Percentiles rank a stretch among this genome's conserved stretches.
Conservation (phyloP, 2,888 invertebrate species). For the Bombylius major region DNA sequence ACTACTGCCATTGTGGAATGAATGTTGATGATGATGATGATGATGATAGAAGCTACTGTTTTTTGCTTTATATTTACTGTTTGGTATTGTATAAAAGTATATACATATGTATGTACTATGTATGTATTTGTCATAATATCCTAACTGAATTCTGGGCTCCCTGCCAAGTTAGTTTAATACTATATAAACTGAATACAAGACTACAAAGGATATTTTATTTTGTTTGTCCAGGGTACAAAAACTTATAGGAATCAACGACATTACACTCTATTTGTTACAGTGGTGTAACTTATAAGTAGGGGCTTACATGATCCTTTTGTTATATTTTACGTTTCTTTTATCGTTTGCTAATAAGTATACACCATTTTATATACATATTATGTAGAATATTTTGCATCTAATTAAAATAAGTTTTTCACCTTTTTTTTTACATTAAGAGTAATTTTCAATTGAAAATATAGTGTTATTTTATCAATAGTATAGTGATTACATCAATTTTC, state of each 20-base stretch:
- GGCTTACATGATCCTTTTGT: background rate
- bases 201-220: background rate
- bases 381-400: no score
- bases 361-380: no score
- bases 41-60: no score
- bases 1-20: background rate
- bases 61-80: background rate
- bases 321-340: conserved; percentile 1
- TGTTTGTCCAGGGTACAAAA: background rate
- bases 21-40: background rate
- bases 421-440: no score
- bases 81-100: background rate
- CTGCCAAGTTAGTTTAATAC: conserved; percentile 1
- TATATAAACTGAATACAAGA: background rate
- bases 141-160: conserved; percentile 2
- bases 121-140: background rate
- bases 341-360: no score
- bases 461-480: no score
- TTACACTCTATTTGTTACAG: background rate
- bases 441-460: no score
- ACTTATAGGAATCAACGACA: background rate
- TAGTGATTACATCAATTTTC: no score
- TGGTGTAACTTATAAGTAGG: background rate
- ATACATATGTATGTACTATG: background rate
- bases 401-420: no score